These are phyloP conservation scores for Pammene aurita DNA, from an alignment of 2,888 invertebrate genomes.

Conservation along the genomic window DNA sequence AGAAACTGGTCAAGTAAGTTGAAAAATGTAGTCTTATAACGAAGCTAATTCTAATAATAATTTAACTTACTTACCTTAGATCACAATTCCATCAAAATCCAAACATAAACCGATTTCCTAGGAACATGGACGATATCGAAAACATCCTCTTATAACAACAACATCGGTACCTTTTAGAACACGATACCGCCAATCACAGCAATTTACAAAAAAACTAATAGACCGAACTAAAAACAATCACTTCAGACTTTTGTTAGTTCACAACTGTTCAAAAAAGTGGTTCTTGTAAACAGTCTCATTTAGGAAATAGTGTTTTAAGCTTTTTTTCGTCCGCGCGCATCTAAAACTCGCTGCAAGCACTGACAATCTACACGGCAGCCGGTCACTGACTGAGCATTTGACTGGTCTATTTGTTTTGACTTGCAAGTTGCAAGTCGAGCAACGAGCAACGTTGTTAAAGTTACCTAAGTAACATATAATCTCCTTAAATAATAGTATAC, in stretches of 20 bases:
- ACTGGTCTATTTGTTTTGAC: constrained; percentile 37
- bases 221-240: constrained; percentile 43
- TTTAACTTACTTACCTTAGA: constrained; percentile 64
- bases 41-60: too few relatives aligned
- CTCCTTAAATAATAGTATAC: not conserved
- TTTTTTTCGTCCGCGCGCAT: constrained; percentile 22
- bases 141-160: constrained; percentile 74
- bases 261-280: constrained; percentile 15
- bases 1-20: too few relatives aligned
- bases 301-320: constrained; percentile 53
- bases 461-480: not conserved
- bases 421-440: constrained; percentile 20
- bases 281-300: constrained; percentile 53
- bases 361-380: constrained; percentile 37
- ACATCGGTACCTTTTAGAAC: constrained; percentile 62
- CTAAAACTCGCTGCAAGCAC: constrained; percentile 6
- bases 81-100: constrained; percentile 74
- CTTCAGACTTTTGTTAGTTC: constrained; percentile 9
- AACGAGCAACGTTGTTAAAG: constrained; percentile 11
- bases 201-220: constrained; percentile 46
- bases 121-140: constrained; percentile 58
- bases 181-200: constrained; percentile 64
- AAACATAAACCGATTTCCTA: constrained; percentile 62
- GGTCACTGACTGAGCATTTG: constrained; percentile 58
- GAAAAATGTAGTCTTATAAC: too few relatives aligned